Conservation (phyloP, 1,140 invertebrate species). For the Cheumatopsyche charites region DNA sequence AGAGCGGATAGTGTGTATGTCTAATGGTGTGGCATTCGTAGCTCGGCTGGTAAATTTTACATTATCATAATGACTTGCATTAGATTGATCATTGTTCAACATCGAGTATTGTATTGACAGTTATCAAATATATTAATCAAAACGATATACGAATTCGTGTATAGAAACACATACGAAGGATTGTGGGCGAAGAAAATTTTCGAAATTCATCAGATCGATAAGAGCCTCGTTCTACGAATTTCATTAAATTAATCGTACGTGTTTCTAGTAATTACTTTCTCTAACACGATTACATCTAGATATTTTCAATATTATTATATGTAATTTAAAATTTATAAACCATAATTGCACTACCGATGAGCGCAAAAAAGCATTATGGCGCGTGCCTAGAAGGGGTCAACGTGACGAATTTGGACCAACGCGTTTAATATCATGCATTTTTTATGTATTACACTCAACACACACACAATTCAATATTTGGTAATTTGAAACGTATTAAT, state of each 20-base stretch:
- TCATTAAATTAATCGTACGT: too few relatives aligned
- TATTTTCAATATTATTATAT: not conserved
- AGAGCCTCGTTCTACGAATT: too few relatives aligned
- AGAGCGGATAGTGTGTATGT: too few relatives aligned
- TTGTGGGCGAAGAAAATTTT: too few relatives aligned
- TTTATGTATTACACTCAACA: not conserved
- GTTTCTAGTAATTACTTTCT: too few relatives aligned
- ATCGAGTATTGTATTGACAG: slow-evolving; percentile 34
- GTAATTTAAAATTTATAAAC: not conserved
- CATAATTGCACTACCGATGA: not conserved
- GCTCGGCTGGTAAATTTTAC: slow-evolving; percentile 1
- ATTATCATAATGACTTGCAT: slow-evolving; percentile 35
- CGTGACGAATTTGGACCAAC: slow-evolving; percentile 20
- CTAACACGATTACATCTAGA: too few relatives aligned
- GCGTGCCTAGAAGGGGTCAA: slow-evolving; percentile 15
- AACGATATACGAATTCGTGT: slow-evolving; percentile 22
- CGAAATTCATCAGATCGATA: too few relatives aligned
- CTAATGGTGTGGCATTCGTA: slow-evolving; percentile 7
- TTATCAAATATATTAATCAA: slow-evolving; percentile 38
- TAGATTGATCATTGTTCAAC: slow-evolving; percentile 35
- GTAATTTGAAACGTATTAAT: slow-evolving; percentile 23
- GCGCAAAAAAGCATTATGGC: not conserved
- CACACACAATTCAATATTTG: slow-evolving; percentile 7
- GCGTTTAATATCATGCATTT: slow-evolving; percentile 10
- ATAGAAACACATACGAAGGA: not conserved